Evolutionary conservation across 2,113 vertebrate genomes (phyloP).

Genomic region (Camarhynchus parvulus): DNA sequence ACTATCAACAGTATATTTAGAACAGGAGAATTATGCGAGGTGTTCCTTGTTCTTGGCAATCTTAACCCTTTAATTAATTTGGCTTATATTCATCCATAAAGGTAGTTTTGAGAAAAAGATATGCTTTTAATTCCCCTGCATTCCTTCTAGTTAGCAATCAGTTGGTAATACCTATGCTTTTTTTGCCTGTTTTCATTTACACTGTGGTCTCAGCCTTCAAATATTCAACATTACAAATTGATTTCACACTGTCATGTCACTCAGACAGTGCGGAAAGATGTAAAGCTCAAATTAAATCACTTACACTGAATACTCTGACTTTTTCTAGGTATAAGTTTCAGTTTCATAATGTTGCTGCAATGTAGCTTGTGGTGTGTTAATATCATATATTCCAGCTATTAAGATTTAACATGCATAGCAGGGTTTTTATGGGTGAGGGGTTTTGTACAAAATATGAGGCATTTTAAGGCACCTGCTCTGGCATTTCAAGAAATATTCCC

Average conservation of each 20-base stretch:
- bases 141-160: neutral
- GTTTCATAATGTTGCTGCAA: conserved; percentile 57
- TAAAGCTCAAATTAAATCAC: conserved; percentile 22
- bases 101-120: neutral
- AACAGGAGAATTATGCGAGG: neutral
- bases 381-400: conserved; percentile 67
- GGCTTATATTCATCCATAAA: neutral
- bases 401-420: conserved; percentile 58
- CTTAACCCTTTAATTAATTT: neutral
- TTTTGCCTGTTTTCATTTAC: neutral
- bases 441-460: conserved; percentile 47
- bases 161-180: neutral
- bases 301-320: conserved; percentile 40
- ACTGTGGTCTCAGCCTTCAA: neutral
- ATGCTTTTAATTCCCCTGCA: neutral
- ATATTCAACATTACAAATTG: neutral
- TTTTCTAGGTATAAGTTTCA: conserved; percentile 11
- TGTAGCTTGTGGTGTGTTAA: conserved; percentile 47
- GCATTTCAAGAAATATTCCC: conserved; percentile 68
- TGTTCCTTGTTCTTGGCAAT: neutral
- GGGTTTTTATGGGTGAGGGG: conserved; percentile 40
- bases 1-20: neutral
- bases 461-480: conserved; percentile 71
- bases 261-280: neutral
- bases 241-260: neutral